These are phyloP conservation scores for Theristicus caerulescens DNA, from an alignment of 2,113 vertebrate species.

Conservation along the genomic window DNA sequence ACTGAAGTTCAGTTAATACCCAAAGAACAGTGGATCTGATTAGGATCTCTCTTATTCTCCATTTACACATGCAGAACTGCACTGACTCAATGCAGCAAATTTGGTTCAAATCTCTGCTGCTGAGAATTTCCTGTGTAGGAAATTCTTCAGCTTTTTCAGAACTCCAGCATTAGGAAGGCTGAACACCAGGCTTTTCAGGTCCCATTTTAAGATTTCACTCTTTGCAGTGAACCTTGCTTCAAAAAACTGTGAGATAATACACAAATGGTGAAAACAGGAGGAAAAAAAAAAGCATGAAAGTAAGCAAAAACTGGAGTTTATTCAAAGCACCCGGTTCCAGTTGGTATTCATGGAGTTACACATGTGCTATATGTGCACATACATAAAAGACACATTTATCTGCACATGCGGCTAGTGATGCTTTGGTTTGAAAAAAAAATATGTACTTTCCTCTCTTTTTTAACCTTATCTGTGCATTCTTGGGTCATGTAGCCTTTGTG, in stretches of 20 bases:
- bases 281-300: neutral
- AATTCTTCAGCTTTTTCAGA: neutral
- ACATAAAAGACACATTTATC: neutral
- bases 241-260: neutral
- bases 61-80: neutral
- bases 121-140: neutral
- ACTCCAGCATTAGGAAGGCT: neutral
- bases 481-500: conserved; percentile 76
- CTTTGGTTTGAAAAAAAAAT: neutral
- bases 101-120: neutral
- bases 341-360: neutral
- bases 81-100: neutral
- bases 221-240: neutral
- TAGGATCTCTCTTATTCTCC: neutral
- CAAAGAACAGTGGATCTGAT: neutral
- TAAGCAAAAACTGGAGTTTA: neutral
- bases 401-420: neutral
- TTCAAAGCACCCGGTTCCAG: neutral
- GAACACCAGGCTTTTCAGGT: neutral
- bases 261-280: neutral
- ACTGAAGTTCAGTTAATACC: neutral
- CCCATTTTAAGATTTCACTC: neutral
- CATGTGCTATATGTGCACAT: neutral
- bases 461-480: conserved; percentile 75
- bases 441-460: conserved; percentile 52